phyloP scores from a whole-genome alignment of 2,888 invertebrate genomes.

The Schrankia costaestrigalis region DNA sequence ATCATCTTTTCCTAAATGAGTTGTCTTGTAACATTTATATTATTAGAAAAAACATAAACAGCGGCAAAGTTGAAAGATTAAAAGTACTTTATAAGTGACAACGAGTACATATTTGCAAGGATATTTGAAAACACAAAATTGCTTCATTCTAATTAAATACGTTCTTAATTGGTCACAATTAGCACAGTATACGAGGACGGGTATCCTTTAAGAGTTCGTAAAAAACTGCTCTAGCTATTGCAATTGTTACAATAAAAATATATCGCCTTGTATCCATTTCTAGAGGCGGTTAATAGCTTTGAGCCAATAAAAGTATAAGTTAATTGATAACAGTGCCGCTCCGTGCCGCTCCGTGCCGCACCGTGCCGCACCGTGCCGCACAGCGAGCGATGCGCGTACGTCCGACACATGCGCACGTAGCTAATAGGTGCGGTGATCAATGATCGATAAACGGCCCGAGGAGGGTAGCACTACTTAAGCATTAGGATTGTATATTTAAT shows the following conservation, averaged over 20 bases:
- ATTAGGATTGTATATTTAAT: conserved; percentile 15
- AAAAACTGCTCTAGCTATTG: no score
- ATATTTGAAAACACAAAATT: conserved; percentile 1
- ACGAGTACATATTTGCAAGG: neutral
- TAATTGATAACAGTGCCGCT: conserved; percentile 25
- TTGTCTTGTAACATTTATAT: no score
- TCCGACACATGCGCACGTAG: no score
- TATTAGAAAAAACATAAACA: no score
- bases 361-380: no score
- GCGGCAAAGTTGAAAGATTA: no score
- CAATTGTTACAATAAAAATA: conserved; percentile 19
- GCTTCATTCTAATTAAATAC: conserved; percentile 8
- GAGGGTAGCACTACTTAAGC: conserved; percentile 8
- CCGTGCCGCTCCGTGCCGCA: conserved; percentile 5
- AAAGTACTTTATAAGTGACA: no score
- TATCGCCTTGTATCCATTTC: conserved; percentile 21
- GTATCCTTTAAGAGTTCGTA: no score
- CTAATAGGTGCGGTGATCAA: no score
- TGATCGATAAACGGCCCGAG: conserved; percentile 16
- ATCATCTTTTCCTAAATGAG: no score
- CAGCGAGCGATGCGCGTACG: no score
- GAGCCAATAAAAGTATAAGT: conserved; percentile 26
- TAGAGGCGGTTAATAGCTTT: conserved; percentile 25
- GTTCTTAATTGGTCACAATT: conserved; percentile 13
- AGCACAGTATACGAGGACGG: conserved; percentile 5